phyloP scores from a whole-genome alignment of 2,797 vertebrate genomes.

The Rhinophrynus dorsalis region DNA sequence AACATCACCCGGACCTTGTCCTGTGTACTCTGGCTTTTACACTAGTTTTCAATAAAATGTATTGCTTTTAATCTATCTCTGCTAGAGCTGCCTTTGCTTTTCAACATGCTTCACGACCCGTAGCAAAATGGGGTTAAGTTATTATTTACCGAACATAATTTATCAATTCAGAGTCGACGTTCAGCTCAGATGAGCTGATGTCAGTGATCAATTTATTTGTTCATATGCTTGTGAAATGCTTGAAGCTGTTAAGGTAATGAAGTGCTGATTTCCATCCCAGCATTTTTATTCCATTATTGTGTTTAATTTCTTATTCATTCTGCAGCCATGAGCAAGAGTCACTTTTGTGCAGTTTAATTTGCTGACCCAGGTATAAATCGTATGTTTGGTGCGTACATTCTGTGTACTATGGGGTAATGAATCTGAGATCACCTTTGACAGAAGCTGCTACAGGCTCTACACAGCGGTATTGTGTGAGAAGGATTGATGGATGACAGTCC shows the following conservation, averaged over 20 bases:
- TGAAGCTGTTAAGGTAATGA: background rate
- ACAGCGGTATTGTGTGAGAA: slow-evolving; percentile 38
- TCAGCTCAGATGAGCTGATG: slow-evolving; percentile 2
- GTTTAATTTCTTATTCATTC: slow-evolving; percentile 38
- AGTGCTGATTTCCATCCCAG: background rate
- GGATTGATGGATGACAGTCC: slow-evolving; percentile 42
- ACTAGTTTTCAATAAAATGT: too few species aligned
- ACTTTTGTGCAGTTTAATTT: slow-evolving; percentile 23
- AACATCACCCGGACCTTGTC: too few species aligned
- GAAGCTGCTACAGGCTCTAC: slow-evolving; percentile 10
- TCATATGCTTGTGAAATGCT: slow-evolving; percentile 12
- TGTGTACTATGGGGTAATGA: background rate
- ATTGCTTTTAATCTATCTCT: too few species aligned
- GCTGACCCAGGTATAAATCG: slow-evolving; percentile 27
- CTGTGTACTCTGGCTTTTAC: too few species aligned
- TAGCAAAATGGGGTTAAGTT: too few species aligned
- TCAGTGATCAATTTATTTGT: slow-evolving; percentile 14
- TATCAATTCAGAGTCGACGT: too few species aligned
- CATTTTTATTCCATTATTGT: background rate
- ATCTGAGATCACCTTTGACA: slow-evolving; percentile 30
- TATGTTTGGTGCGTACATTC: background rate
- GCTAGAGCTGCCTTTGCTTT: too few species aligned
- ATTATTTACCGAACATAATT: too few species aligned
- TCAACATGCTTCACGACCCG: too few species aligned
- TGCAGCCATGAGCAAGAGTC: slow-evolving; percentile 16